Percentiles rank a stretch among this genome's conserved stretches.
These are phyloP conservation scores for Temnothorax nylanderi DNA, from an alignment of 1,140 invertebrate species.

Conservation along the genomic window DNA sequence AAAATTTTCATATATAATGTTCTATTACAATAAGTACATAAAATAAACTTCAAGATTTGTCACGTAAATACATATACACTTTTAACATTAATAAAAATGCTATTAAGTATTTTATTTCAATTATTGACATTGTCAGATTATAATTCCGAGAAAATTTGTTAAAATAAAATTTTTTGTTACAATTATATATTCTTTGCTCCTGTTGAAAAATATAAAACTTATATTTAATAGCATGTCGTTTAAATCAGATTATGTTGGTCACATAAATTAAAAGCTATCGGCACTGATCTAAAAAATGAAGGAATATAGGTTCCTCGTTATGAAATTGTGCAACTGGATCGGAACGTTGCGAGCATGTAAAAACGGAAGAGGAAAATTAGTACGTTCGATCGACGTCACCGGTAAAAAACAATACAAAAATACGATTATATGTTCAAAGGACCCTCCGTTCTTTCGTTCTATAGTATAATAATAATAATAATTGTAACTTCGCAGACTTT, in stretches of 20 bases:
- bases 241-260: background rate
- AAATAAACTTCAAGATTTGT: background rate
- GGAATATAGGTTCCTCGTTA: background rate
- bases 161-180: background rate
- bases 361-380: constrained; percentile 77
- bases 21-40: background rate
- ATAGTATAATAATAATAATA: constrained; percentile 76
- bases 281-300: background rate
- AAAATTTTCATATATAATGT: background rate
- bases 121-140: background rate
- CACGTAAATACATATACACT: background rate
- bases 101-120: background rate
- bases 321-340: constrained; percentile 24
- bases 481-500: constrained; percentile 77
- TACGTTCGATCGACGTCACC: constrained; percentile 52
- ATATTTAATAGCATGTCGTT: background rate
- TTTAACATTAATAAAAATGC: background rate
- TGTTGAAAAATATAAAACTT: constrained; percentile 16
- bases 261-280: constrained; percentile 4
- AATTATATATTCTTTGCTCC: constrained; percentile 20
- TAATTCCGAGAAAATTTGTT: background rate
- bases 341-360: constrained; percentile 42
- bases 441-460: constrained; percentile 67
- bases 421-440: constrained; percentile 74
- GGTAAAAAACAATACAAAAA: constrained; percentile 82